Conservation (phyloP, 2,797 vertebrate species). For the Cossypha heuglini region DNA sequence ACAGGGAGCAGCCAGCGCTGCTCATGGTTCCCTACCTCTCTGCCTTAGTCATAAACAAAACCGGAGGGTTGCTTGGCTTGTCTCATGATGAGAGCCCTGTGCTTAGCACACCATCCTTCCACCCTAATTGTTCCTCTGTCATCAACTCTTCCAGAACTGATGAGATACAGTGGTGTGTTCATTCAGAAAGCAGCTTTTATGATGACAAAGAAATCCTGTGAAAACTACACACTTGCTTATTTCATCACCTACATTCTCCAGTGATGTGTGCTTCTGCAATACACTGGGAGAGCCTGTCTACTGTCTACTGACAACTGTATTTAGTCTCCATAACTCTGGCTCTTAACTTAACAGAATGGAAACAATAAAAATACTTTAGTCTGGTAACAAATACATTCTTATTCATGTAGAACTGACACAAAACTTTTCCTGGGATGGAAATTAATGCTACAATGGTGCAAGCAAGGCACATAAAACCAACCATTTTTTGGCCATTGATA, state of each 20-base stretch:
- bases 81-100: neutral
- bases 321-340: neutral
- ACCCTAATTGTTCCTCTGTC: neutral
- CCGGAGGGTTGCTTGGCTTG: neutral
- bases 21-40: neutral
- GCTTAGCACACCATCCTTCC: neutral
- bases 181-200: neutral
- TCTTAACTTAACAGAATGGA: neutral
- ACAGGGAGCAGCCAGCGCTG: neutral
- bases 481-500: neutral
- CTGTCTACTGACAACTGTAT: neutral
- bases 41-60: neutral
- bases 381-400: neutral
- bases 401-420: neutral
- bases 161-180: neutral
- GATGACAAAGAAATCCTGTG: neutral
- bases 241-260: neutral
- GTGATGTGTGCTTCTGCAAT: neutral
- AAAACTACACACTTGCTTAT: neutral
- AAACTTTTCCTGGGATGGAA: neutral
- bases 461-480: neutral
- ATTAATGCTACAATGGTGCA: neutral
- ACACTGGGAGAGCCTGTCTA: neutral
- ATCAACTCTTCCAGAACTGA: neutral
- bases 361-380: neutral